Evolutionary conservation across 2,797 vertebrate genomes (phyloP).

Genomic region (Garrulus glandarius): DNA sequence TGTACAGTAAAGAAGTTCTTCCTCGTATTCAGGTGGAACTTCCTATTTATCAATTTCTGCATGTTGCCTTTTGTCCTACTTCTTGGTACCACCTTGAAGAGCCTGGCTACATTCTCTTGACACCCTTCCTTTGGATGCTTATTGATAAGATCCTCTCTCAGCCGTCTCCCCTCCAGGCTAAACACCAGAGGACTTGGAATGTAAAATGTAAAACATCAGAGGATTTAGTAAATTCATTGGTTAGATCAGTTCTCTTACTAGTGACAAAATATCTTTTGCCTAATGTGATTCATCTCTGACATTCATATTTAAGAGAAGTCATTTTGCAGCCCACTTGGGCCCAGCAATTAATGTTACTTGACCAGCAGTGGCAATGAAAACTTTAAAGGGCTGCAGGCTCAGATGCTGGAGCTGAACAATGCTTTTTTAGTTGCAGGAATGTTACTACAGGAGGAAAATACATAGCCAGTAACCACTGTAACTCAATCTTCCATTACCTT

Average conservation of each 20-base stretch:
- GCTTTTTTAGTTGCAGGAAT: not conserved
- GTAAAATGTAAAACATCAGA: not conserved
- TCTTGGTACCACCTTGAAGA: not conserved
- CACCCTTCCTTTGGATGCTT: not conserved
- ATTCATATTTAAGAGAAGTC: not conserved
- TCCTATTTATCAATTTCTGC: not conserved
- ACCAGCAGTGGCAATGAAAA: not conserved
- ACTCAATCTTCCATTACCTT: not conserved
- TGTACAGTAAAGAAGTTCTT: not conserved
- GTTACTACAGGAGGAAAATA: not conserved
- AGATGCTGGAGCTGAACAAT: not conserved
- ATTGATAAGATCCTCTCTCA: not conserved
- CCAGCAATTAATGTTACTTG: not conserved
- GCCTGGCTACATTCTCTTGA: not conserved
- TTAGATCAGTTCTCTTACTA: not conserved
- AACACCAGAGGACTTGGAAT: not conserved
- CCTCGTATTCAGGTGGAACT: not conserved
- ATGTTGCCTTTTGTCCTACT: not conserved
- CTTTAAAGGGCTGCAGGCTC: not conserved
- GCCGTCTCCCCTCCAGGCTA: not conserved
- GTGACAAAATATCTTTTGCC: not conserved
- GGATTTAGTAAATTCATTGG: not conserved
- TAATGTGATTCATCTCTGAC: not conserved
- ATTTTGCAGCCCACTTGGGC: not conserved
- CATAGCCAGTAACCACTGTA: not conserved